Evolutionary conservation across 2,797 vertebrate genomes (phyloP), one percentile per base, ranked within the genome.

Genomic region (Alauda arvensis): DNA sequence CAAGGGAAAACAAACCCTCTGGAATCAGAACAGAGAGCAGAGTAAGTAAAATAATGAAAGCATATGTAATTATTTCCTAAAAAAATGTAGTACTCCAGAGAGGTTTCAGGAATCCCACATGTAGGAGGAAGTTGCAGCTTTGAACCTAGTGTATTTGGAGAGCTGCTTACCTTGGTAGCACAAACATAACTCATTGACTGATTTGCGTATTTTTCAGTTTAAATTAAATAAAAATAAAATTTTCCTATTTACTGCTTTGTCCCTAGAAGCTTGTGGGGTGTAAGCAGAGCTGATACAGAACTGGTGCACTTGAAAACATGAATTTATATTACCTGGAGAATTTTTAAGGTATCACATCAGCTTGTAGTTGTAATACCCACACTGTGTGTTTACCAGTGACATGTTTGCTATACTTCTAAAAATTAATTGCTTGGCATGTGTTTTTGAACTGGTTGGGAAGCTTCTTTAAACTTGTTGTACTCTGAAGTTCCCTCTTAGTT

Each of bases 1-100:
- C 83, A 83, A 87, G 74, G 70, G 79, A 90, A 93, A 88, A 85
- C 62, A 94, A 91, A 87, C 77, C 29, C 40, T 85, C 60, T 83
- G 84, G 85, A 94, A 87, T 78, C 63, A 79, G 77, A 78, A 85
- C 77, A 76, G 70, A 88, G 67, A 81, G 43, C 77, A 69, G 33
- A 85, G 46, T 77, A 78, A 92, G 91, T 68, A 79, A 89, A 92
- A 90, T 77, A 94, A 72, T 0, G 1, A 85, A 94, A 89, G 26
- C 46, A 43, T 75, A 60, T 74, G 40, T 69, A 76, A 89, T 92
- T 92, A 85, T 91, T 92, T 90, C 77, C 63, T 81, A 31, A 84
- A 89, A 85, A 84, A 87, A 71, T 21, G 12, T 34, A 39, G 31
- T 34, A 19, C 57, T 88, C 63, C 46, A 25, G 42, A 55, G 57